Percentiles rank a stretch among this genome's conserved stretches.
These are phyloP conservation scores for Brachionus calyciflorus DNA, from an alignment of 1,140 invertebrate species.

Conservation along the genomic window DNA sequence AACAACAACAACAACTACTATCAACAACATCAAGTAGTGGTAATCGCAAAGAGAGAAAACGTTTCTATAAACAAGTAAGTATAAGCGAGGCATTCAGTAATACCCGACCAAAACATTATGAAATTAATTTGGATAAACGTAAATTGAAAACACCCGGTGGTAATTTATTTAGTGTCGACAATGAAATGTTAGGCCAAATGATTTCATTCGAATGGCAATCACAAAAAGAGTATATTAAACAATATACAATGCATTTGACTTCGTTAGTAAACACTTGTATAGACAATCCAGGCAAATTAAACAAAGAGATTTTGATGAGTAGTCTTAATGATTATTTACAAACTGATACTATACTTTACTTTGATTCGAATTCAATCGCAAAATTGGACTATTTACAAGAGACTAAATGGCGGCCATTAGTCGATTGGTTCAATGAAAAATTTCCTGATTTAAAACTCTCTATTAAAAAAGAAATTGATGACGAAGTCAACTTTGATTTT, in stretches of 20 bases:
- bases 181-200: conserved; percentile 81
- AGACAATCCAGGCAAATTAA: conserved; percentile 82
- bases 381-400: conserved; percentile 71
- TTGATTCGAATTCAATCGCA: conserved; percentile 52
- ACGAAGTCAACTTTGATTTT: not conserved
- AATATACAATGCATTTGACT: conserved; percentile 83
- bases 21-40: not conserved
- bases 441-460: conserved; percentile 23
- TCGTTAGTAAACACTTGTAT: conserved; percentile 76
- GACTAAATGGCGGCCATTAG: conserved; percentile 79
- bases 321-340: conserved; percentile 77
- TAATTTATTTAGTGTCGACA: conserved; percentile 72
- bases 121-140: conserved; percentile 75
- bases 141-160: conserved; percentile 84
- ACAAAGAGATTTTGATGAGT: conserved; percentile 72
- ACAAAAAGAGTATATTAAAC: conserved; percentile 75
- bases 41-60: conserved; percentile 24
- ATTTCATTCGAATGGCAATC: conserved; percentile 82
- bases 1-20: too few relatives aligned
- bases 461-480: conserved; percentile 38
- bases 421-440: conserved; percentile 76
- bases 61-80: conserved; percentile 43
- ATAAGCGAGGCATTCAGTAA: not conserved
- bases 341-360: conserved; percentile 74
- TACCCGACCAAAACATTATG: conserved; percentile 58